A percentile compares a stretch with the other conserved stretches of the same genome.
Conservation (phyloP, 2,797 vertebrate genomes). For the Sandelia bainsii region DNA sequence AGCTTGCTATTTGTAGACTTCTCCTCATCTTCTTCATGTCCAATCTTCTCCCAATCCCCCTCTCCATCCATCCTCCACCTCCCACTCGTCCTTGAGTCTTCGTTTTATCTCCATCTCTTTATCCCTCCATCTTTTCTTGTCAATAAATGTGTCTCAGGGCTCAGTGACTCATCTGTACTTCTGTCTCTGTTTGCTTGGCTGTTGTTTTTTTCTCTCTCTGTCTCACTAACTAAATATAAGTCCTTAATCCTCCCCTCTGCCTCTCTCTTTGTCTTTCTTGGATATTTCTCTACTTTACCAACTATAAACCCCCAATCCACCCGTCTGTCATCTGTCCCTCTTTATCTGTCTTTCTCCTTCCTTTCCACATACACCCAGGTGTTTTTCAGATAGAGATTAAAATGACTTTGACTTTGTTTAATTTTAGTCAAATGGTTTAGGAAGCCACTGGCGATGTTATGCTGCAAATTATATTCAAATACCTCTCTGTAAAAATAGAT, state of each 20-base stretch:
- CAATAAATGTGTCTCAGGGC: conserved; percentile 56
- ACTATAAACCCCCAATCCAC: conserved; percentile 17
- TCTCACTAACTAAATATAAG: conserved; percentile 57
- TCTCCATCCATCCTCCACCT: conserved; percentile 21
- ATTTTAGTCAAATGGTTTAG: conserved; percentile 34
- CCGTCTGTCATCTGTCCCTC: conserved; percentile 8
- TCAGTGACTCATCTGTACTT: conserved; percentile 62
- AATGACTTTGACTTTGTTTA: conserved; percentile 38
- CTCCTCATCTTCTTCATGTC: conserved; percentile 10
- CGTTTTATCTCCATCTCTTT: conserved; percentile 39
- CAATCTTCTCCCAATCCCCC: conserved; percentile 17
- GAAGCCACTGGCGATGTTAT: conserved; percentile 29
- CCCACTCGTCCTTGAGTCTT: conserved; percentile 17
- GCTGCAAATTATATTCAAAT: conserved; percentile 28
- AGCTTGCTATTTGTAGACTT: conserved; percentile 34
- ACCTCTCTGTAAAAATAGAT: conserved; percentile 31
- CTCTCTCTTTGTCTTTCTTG: conserved; percentile 19
- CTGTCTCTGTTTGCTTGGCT: conserved; percentile 25
- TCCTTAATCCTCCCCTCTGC: conserved; percentile 59
- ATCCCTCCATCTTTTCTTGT: conserved; percentile 58
- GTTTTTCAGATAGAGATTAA: conserved; percentile 42
- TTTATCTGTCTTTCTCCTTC: background rate
- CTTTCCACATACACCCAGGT: conserved; percentile 5
- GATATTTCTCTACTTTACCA: conserved; percentile 16
- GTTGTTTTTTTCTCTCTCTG: background rate